Conservation (phyloP, 2,113 vertebrate species). For the Clarias gariepinus region DNA sequence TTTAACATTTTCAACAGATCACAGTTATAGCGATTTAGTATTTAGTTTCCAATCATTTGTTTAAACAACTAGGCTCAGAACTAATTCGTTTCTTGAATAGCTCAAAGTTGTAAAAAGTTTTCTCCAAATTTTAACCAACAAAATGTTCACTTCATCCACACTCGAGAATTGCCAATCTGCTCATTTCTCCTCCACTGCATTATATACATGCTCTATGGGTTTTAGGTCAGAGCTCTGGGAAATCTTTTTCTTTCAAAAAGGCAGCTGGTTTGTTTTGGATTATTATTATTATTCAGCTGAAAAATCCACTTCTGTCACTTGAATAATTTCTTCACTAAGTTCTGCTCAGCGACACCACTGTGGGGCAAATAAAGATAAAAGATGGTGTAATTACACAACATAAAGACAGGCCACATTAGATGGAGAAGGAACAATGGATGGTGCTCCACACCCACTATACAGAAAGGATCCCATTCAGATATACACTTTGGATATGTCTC, state of each 20-base stretch:
- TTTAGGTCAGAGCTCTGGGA: neutral
- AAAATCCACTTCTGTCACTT: neutral
- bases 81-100: neutral
- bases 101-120: neutral
- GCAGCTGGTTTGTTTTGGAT: neutral
- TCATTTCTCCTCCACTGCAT: neutral
- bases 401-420: conserved; percentile 9
- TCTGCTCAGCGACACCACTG: neutral
- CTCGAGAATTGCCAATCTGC: neutral
- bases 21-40: neutral
- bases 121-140: neutral
- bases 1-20: neutral
- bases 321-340: neutral
- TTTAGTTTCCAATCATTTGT: neutral
- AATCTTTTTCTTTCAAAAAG: neutral
- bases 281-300: neutral
- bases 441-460: neutral
- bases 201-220: neutral
- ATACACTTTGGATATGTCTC: conserved; percentile 32
- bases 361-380: neutral
- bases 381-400: conserved; percentile 5
- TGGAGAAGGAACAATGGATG: conserved; percentile 13
- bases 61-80: neutral
- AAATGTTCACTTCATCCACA: neutral
- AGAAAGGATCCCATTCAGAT: neutral